Evolutionary conservation across 1,140 invertebrate genomes (phyloP).

Genomic region (Drosophila nikananu): DNA sequence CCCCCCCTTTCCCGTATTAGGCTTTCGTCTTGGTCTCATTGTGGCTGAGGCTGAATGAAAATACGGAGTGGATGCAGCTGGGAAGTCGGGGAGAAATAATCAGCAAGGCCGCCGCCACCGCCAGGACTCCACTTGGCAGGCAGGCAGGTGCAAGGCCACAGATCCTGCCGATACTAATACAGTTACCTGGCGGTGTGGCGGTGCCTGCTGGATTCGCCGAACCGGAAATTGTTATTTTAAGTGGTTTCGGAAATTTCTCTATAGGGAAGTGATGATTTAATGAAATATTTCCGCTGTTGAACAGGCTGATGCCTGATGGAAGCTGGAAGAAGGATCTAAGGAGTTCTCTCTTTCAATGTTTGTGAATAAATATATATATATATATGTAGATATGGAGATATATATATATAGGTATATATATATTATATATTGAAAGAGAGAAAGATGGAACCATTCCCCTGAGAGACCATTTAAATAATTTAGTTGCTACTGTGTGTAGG

Average conservation of each 20-base stretch:
- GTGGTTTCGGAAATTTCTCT: slow-evolving; percentile 78
- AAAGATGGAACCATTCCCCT: slow-evolving; percentile 1
- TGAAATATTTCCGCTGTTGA: slow-evolving; percentile 72
- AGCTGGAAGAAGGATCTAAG: neutral
- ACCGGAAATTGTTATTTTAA: slow-evolving; percentile 81
- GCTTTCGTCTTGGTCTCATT: slow-evolving; percentile 22
- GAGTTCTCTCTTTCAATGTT: too few relatives aligned
- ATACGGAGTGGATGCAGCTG: slow-evolving; percentile 43
- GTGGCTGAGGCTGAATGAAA: slow-evolving; percentile 39
- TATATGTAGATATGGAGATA: neutral
- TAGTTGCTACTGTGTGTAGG: slow-evolving; percentile 45
- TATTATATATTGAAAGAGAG: neutral
- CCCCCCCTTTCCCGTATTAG: neutral
- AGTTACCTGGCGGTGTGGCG: neutral
- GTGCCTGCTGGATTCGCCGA: slow-evolving; percentile 49
- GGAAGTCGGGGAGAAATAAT: neutral
- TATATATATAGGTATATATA: too few relatives aligned
- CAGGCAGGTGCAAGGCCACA: slow-evolving; percentile 61
- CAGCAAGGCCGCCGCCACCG: neutral
- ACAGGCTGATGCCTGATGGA: neutral
- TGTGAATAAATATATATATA: too few relatives aligned
- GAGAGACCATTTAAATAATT: slow-evolving; percentile 72
- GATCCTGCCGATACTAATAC: slow-evolving; percentile 15
- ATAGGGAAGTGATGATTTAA: slow-evolving; percentile 79
- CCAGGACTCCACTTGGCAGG: slow-evolving; percentile 30